A percentile compares a stretch with the other conserved stretches of the same genome.
Evolutionary conservation across 2,888 invertebrate species (phyloP).

Genomic region (Magallana nippona): DNA sequence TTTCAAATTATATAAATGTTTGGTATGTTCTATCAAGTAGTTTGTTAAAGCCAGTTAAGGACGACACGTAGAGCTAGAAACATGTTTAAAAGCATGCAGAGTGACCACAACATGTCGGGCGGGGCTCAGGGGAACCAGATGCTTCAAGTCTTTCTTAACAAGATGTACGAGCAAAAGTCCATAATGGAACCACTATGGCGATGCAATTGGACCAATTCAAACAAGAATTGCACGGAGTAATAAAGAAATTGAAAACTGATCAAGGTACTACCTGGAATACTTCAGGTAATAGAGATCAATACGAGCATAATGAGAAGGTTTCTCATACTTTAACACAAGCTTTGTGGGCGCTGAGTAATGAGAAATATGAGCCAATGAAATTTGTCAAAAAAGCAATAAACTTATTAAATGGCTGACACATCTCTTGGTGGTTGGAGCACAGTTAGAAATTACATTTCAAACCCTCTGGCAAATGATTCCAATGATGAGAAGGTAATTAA

Average conservation of each 20-base stretch:
- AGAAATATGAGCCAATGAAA: not conserved
- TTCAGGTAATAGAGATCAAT: not conserved
- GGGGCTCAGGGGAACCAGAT: no score
- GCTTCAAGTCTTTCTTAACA: no score
- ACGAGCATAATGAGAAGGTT: no score
- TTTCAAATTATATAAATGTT: no score
- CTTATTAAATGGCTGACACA: not conserved
- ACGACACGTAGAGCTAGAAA: no score
- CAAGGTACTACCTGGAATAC: not conserved
- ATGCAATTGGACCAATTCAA: not conserved
- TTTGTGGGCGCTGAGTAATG: not conserved
- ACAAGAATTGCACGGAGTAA: not conserved
- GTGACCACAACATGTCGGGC: no score
- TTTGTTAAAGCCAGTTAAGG: no score
- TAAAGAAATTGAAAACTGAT: slow-evolving; percentile 5
- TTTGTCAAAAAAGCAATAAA: not conserved
- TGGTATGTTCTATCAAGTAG: no score
- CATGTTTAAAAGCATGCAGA: no score
- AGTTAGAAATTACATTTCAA: not conserved
- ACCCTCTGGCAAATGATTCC: not conserved
- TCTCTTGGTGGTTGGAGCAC: no score
- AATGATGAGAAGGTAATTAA: not conserved
- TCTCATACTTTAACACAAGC: not conserved
- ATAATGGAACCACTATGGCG: not conserved
- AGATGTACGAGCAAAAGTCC: not conserved